Conservation (phyloP, 1,140 invertebrate species). For the Drosophila miranda region DNA sequence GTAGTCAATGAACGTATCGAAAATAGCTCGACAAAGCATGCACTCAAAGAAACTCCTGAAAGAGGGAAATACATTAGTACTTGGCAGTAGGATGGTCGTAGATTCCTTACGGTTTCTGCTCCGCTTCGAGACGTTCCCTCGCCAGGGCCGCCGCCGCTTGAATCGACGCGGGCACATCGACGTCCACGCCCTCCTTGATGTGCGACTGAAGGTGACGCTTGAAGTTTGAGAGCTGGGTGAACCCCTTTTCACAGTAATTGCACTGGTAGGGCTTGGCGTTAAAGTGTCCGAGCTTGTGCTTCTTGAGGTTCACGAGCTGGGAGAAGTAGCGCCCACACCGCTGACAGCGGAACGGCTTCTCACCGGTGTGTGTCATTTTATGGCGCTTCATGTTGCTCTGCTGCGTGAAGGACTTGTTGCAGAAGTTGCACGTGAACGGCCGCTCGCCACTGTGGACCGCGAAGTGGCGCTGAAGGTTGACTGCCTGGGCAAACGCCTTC, state of each 20-base stretch:
- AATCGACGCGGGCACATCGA: constrained; percentile 68
- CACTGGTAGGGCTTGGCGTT: constrained; percentile 79
- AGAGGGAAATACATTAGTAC: background rate
- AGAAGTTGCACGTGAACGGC: constrained; percentile 78
- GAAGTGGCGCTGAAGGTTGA: constrained; percentile 78
- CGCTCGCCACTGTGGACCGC: constrained; percentile 80
- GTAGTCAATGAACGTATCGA: constrained; percentile 76
- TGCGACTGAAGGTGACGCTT: constrained; percentile 78
- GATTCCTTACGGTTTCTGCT: constrained; percentile 72
- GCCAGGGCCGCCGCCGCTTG: constrained; percentile 68
- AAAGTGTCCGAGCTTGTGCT: constrained; percentile 79
- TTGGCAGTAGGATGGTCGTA: background rate
- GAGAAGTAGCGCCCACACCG: constrained; percentile 78
- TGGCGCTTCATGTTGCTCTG: constrained; percentile 82
- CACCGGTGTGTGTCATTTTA: constrained; percentile 81
- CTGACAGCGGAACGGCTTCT: constrained; percentile 80
- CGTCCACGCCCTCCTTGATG: constrained; percentile 75
- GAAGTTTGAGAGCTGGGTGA: constrained; percentile 77
- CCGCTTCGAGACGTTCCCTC: constrained; percentile 62
- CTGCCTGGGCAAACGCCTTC: constrained; percentile 81
- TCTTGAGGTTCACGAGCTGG: constrained; percentile 80
- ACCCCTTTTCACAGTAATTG: constrained; percentile 76
- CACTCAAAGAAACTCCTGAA: constrained; percentile 74
- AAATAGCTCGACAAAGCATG: constrained; percentile 77
- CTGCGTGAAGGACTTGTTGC: constrained; percentile 81